Evolutionary conservation across 1,140 invertebrate species (phyloP).

Genomic region (Pseudomyrmex dendroicus): DNA sequence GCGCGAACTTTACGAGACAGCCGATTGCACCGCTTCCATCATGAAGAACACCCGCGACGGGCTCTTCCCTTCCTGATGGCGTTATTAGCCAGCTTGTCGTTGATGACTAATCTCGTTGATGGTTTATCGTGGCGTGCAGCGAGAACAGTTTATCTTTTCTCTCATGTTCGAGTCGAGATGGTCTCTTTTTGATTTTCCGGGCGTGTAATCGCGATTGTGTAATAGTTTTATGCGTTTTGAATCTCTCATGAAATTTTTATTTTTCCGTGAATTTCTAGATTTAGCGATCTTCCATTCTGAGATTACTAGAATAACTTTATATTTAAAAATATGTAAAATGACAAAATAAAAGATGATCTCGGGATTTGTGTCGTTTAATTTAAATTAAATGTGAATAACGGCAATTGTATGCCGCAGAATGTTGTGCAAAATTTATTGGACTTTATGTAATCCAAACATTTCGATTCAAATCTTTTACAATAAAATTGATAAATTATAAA

Average conservation of each 20-base stretch:
- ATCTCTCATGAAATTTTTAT: neutral
- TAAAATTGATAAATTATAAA: no score
- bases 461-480: no score
- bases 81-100: neutral
- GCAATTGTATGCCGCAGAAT: no score
- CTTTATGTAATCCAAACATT: no score
- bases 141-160: constrained; percentile 8
- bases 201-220: neutral
- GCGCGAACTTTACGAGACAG: constrained; percentile 36
- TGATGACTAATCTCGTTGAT: neutral
- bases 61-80: constrained; percentile 1
- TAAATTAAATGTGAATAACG: no score
- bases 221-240: neutral
- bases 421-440: no score
- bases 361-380: no score
- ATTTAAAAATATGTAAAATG: no score
- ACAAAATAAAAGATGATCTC: no score
- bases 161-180: neutral
- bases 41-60: neutral
- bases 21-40: neutral
- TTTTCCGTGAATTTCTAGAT: neutral
- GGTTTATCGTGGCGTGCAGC: neutral
- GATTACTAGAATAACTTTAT: neutral
- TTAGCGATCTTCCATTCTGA: neutral
- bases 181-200: constrained; percentile 17